A percentile compares a stretch with the other conserved stretches of the same genome.
These are phyloP conservation scores for Hippopotamyrus pictus DNA, from an alignment of 2,797 vertebrate genomes.

Conservation along the genomic window DNA sequence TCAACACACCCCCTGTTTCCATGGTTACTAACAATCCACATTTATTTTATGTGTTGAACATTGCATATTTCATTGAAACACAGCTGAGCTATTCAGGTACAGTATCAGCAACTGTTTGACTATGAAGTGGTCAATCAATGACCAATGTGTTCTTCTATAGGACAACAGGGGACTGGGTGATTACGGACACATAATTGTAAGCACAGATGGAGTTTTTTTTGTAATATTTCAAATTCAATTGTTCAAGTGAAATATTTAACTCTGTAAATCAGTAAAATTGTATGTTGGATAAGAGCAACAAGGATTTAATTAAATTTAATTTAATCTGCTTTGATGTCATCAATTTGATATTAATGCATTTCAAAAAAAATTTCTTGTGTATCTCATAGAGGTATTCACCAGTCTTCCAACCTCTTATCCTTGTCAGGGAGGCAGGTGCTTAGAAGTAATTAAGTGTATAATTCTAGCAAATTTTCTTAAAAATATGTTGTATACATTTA, in stretches of 20 bases:
- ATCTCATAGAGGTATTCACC: neutral
- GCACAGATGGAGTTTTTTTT: neutral
- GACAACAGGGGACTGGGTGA: neutral
- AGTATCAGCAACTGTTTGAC: neutral
- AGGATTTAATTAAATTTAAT: neutral
- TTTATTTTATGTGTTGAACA: neutral
- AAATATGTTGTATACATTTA: neutral
- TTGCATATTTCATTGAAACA: neutral
- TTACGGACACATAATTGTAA: neutral
- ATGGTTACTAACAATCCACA: conserved; percentile 1
- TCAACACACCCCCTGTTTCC: neutral
- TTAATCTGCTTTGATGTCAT: neutral
- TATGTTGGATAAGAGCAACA: neutral
- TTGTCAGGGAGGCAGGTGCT: neutral
- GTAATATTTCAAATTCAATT: neutral
- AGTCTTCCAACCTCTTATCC: neutral
- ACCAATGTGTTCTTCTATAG: neutral
- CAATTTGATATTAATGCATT: neutral
- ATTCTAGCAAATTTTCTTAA: neutral
- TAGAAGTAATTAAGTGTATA: neutral
- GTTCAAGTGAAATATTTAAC: neutral
- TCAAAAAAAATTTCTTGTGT: neutral
- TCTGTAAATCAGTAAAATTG: neutral
- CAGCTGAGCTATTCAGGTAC: neutral
- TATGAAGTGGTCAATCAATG: neutral